A percentile compares a stretch with the other conserved stretches of the same genome.
phyloP scores from a whole-genome alignment of 2,888 invertebrate genomes.

The Andrena chrysosceles region DNA sequence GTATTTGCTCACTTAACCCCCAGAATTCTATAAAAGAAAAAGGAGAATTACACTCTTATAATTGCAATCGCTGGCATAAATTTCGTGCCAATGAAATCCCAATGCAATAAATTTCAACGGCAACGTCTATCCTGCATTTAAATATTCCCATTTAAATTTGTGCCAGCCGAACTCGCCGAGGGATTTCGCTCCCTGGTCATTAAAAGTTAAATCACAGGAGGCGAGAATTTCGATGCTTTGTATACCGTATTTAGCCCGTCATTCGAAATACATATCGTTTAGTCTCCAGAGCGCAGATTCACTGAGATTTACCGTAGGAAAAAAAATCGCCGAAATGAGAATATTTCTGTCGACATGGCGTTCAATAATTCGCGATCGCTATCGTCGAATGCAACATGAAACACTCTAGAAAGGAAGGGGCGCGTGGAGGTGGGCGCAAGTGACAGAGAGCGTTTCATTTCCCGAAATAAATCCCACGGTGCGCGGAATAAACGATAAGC shows the following conservation, averaged over 20 bases:
- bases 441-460: neutral
- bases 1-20: neutral
- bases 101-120: too few relatives aligned
- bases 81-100: too few relatives aligned
- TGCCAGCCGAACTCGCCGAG: too few relatives aligned
- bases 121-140: too few relatives aligned
- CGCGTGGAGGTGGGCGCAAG: neutral
- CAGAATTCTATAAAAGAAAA: too few relatives aligned
- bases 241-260: neutral
- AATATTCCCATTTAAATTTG: too few relatives aligned
- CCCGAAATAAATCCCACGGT: slow-evolving; percentile 30
- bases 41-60: too few relatives aligned
- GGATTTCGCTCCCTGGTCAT: too few relatives aligned
- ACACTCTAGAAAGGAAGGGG: neutral
- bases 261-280: neutral
- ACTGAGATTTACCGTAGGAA: neutral
- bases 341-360: neutral
- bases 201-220: neutral
- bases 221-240: neutral
- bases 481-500: slow-evolving; percentile 2
- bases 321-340: neutral
- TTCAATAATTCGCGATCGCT: neutral
- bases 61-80: too few relatives aligned
- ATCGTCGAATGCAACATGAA: neutral
- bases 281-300: neutral